Percentiles rank a stretch among this genome's conserved stretches.
These are phyloP conservation scores for Meliscaeva auricollis DNA, from an alignment of 2,888 invertebrate species.

Conservation along the genomic window DNA sequence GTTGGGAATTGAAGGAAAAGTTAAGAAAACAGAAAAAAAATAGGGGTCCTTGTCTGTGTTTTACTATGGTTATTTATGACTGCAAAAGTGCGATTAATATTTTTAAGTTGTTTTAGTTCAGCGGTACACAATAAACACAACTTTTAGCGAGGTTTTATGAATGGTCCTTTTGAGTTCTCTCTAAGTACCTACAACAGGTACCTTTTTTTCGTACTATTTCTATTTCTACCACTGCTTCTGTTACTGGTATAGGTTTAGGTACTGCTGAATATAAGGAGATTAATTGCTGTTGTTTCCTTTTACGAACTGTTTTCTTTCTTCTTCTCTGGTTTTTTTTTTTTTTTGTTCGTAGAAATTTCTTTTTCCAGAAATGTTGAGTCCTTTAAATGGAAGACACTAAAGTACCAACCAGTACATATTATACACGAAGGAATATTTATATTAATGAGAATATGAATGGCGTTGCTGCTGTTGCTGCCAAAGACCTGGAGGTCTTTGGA, in stretches of 20 bases:
- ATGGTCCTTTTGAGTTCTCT: constrained; percentile 47
- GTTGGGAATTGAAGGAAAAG: not conserved
- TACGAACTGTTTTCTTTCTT: constrained; percentile 38
- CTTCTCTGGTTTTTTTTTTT: not conserved
- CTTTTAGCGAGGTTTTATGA: constrained; percentile 36
- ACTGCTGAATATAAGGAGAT: constrained; percentile 63
- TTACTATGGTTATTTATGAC: constrained; percentile 59
- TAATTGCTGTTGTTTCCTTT: constrained; percentile 70
- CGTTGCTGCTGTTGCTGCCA: not conserved
- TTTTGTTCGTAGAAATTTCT: not conserved
- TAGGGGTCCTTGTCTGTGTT: constrained; percentile 42
- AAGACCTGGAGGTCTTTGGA: constrained; percentile 2
- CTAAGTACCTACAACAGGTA: not conserved
- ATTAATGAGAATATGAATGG: constrained; percentile 69
- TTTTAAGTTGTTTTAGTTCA: constrained; percentile 67
- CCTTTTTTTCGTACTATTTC: not conserved
- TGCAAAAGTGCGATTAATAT: constrained; percentile 72
- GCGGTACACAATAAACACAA: constrained; percentile 10
- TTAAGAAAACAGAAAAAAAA: not conserved
- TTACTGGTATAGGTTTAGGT: not conserved
- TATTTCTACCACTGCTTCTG: not conserved
- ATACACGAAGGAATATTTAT: constrained; percentile 55
- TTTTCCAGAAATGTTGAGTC: constrained; percentile 31
- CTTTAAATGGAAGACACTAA: constrained; percentile 58
- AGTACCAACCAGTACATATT: not conserved